Base-by-base conservation (phyloP, 2,888 invertebrate species). In the Magallana nippona region DNA sequence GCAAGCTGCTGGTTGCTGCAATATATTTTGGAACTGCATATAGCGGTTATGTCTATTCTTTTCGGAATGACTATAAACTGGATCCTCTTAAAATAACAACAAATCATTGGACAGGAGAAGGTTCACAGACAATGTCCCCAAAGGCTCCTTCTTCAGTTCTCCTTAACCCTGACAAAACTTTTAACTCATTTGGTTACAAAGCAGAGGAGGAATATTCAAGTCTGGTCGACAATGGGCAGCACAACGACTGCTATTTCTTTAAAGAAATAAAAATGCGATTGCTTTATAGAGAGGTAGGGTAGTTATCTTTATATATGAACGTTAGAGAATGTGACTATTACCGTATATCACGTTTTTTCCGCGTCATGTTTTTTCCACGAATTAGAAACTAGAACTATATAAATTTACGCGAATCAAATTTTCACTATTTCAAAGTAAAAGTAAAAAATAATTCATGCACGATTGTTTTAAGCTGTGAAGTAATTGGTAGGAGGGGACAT, bases 231-330 rank as follows among this genome's bases (percentile, higher is more conserved):
- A 58, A 83, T 44, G 81, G 60, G 17, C 56, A 80, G 13, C 77
- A 83, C 3, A 27, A 79, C 22, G 80, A 83, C 15, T 83, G 83
- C 81, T 83, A 58, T 32, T 83, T 79, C 77, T 71, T 83, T 44
- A 77, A 57, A 22, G 81, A 57, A 44, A 80, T 83, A 27, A 83
- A 83, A 77, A 83, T 83, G 83, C 44, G 71, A 22, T 32, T 83
- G 13, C 71, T 83, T 44, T 56, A 83, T n/a, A 81, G 71, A 58
- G 83, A 83, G 77, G 83, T 83, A 63, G 27, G 19, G n/a, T 60
- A 44, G 8, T 44, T 44, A 8, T 15, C 44, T 32, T 44, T 44
- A 44, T 5, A 44, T 8, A 5, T 44, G 44, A 44, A 5, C 44
- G 5, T 44, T 44, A 44, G 44, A 44, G 5, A 44, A 44, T 44